These are phyloP conservation scores for Anseranas semipalmata DNA, from an alignment of 2,113 vertebrate species.

Conservation along the genomic window DNA sequence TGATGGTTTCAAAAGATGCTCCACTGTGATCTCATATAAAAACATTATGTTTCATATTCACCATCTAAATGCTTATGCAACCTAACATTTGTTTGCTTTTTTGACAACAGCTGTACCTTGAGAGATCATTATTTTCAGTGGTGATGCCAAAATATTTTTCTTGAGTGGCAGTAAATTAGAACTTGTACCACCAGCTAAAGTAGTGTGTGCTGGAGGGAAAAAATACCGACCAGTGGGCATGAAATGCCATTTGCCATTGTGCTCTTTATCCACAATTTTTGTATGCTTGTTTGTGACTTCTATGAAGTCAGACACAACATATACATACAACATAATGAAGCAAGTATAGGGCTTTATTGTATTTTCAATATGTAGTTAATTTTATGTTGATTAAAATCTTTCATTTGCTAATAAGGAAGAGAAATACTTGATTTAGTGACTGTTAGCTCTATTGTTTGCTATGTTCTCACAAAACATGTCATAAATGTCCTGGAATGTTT, in stretches of 20 bases:
- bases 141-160: neutral
- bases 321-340: neutral
- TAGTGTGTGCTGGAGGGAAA: neutral
- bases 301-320: neutral
- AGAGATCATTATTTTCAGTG: neutral
- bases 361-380: neutral
- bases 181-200: neutral
- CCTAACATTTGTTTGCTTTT: neutral
- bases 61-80: neutral
- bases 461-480: neutral
- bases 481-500: conserved; percentile 50
- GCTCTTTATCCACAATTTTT: neutral
- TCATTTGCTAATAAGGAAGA: neutral
- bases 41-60: neutral
- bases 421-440: neutral
- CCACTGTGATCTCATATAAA: neutral
- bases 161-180: neutral
- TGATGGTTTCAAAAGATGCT: neutral
- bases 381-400: neutral
- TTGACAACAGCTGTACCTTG: neutral
- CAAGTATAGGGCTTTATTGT: neutral
- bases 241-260: neutral
- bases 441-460: neutral
- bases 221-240: neutral
- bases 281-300: neutral